Evolutionary conservation across 2,113 vertebrate genomes (phyloP), one percentile per base, ranked within the genome.

Genomic region (Vicugna pacos): DNA sequence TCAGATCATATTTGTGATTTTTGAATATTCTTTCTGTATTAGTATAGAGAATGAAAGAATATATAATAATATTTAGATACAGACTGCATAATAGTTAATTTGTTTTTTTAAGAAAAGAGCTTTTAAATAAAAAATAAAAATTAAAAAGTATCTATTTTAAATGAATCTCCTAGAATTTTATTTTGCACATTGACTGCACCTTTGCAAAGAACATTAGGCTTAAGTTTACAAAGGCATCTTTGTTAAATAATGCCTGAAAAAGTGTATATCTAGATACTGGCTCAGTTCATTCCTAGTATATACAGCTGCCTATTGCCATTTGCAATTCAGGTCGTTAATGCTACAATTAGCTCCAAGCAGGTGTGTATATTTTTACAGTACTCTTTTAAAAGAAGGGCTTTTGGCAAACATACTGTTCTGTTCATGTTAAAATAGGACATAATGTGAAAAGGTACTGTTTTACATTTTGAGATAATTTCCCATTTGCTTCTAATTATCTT

Each of bases 401-500:
- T 85, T 96, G 56, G 72, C 67, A 85, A 79, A 69, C 56, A 52
- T 58, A 56, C 6, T 87, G 32, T 67, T 80, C 85, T 95, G 46
- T 80, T 95, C 46, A 56, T 93, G 67, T 91, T 97, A 86, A 93
- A 96, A 96, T 73, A 86, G 79, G 28, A 65, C 79, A 80, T 91
- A 94, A 96, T 60, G 4, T 69, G 73, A 97, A 94, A 83, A 2
- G 11, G 28, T 54, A 56, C 91, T 82, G 3, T 92, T 96, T 95
- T 86, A 91, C 32, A 93, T 82, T 95, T 96, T 91, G n/a, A 91
- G 75, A 67, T 70, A 77, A 89, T 97, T 85, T 93, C 46, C 73
- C 54, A 86, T 73, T 96, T 97, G 60, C 32, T 82, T 69, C 28
- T 93, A 94, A 95, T 96, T 96, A 89, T 95, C 77, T 93, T 91